phyloP scores from a whole-genome alignment of 2,113 vertebrate genomes.

The Sphyrna mokarran region DNA sequence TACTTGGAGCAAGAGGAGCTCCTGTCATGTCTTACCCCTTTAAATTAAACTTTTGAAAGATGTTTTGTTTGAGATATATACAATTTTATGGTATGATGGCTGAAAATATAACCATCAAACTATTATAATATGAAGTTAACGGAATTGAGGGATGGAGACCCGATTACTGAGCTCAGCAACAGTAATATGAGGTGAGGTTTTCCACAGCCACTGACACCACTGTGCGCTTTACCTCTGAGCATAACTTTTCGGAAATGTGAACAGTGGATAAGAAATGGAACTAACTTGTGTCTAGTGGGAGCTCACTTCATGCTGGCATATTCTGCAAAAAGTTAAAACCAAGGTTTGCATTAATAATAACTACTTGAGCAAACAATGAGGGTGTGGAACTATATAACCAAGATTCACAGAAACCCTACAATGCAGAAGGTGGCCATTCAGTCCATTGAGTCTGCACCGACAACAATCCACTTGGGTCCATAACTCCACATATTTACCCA shows the following conservation, averaged over 20 bases:
- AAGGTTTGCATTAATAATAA: not conserved
- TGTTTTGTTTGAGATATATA: too few relatives aligned
- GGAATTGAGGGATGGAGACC: not conserved
- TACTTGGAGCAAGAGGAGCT: too few relatives aligned
- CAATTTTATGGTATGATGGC: not conserved
- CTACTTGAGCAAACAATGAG: not conserved
- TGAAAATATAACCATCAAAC: not conserved
- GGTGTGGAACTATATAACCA: not conserved
- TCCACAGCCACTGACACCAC: not conserved
- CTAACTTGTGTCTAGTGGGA: not conserved
- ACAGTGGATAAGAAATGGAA: not conserved
- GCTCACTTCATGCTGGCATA: not conserved
- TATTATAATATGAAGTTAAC: not conserved
- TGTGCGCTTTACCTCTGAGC: not conserved
- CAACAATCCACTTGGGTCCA: too few relatives aligned
- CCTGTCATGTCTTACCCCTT: too few relatives aligned
- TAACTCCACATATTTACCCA: too few relatives aligned
- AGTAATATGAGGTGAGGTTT: not conserved
- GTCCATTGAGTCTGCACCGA: too few relatives aligned
- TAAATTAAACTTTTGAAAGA: too few relatives aligned
- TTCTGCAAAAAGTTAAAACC: not conserved
- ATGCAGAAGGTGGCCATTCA: too few relatives aligned
- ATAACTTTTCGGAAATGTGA: not conserved
- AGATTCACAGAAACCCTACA: too few relatives aligned
- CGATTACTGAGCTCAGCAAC: conserved; percentile 1